These are phyloP conservation scores for Macrotrachela quadricornifera DNA, from an alignment of 1,140 invertebrate genomes.

Conservation along the genomic window DNA sequence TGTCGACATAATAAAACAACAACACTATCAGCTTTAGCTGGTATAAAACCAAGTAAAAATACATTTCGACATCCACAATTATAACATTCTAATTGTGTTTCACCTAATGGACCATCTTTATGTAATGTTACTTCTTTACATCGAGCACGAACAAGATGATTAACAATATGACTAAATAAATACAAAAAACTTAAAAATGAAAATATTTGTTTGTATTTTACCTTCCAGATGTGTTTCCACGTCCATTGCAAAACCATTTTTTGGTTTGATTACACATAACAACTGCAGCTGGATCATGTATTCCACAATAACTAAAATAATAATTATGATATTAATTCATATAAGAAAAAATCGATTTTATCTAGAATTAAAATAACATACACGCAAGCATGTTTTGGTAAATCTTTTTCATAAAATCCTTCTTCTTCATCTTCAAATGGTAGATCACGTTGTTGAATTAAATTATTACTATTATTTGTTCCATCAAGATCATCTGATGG, in stretches of 20 bases:
- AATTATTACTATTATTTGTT: no score
- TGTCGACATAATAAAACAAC: conserved; percentile 91
- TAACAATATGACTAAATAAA: conserved; percentile 68
- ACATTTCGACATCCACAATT: conserved; percentile 80
- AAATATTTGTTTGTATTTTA: conserved; percentile 10
- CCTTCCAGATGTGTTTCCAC: conserved; percentile 79
- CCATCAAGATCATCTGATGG: no score
- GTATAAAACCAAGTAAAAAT: conserved; percentile 93
- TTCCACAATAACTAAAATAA: conserved; percentile 54
- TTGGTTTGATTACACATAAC: conserved; percentile 94
- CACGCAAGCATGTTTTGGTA: conserved; percentile 60
- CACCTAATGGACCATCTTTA: conserved; percentile 82
- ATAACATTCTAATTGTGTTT: conserved; percentile 93
- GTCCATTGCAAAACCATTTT: conserved; percentile 98
- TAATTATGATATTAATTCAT: background rate
- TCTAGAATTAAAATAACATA: conserved; percentile 34
- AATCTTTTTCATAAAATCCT: conserved; percentile 54
- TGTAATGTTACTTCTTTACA: conserved; percentile 97
- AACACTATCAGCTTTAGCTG: conserved; percentile 93
- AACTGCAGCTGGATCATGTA: conserved; percentile 87
- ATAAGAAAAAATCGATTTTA: no score
- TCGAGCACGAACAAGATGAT: conserved; percentile 87
- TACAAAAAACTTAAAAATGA: background rate
- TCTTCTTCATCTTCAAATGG: conserved; percentile 48
- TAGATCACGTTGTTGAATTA: no score